Conservation (phyloP, 2,888 invertebrate genomes). For the Nemotelus pantherinus region DNA sequence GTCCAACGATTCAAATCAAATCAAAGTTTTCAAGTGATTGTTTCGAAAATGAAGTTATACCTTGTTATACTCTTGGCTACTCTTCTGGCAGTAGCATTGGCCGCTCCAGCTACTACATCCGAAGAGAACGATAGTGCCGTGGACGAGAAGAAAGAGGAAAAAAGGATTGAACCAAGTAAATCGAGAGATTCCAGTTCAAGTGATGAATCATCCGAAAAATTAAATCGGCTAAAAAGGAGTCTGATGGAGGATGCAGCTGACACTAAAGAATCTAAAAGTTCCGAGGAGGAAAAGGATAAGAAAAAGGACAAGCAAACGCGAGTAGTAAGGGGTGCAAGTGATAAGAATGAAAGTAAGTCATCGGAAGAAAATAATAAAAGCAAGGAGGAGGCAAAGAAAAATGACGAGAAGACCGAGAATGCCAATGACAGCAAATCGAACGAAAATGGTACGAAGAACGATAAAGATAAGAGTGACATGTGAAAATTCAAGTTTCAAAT, state of each 20-base stretch:
- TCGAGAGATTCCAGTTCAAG: not conserved
- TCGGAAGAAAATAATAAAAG: not conserved
- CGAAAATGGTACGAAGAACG: not conserved
- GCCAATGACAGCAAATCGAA: not conserved
- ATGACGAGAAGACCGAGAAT: not conserved
- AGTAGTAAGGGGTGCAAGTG: not conserved
- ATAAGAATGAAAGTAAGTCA: not conserved
- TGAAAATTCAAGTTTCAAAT: too few relatives aligned
- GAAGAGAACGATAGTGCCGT: not conserved
- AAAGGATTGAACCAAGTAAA: not conserved
- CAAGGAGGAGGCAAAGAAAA: not conserved
- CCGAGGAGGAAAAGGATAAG: not conserved
- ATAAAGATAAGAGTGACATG: not conserved
- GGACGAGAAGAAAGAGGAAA: not conserved
- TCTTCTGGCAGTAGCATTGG: not conserved
- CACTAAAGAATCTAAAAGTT: not conserved
- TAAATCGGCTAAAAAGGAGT: not conserved
- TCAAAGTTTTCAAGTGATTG: too few relatives aligned
- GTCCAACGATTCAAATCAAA: too few relatives aligned
- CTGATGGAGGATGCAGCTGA: not conserved
- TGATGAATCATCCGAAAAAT: not conserved
- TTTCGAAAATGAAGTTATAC: not conserved
- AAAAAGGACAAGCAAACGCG: not conserved
- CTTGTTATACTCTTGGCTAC: not conserved
- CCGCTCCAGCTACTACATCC: not conserved